Evolutionary conservation across 2,797 vertebrate species (phyloP).

Genomic region (Platyrinchus mystaceus): DNA sequence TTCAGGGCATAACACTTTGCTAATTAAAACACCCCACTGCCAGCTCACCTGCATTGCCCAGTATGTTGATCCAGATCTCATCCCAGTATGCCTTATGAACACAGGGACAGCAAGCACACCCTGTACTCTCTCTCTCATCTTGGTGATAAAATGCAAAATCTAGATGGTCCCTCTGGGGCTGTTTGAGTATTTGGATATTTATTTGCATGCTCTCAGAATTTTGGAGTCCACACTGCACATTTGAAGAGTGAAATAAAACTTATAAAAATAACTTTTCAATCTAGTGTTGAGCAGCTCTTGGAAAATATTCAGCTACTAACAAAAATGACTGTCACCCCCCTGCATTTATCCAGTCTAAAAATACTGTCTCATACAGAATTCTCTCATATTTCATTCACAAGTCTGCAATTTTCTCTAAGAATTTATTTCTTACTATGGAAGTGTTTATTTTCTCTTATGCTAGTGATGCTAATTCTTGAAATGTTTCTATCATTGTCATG

Average conservation of each 20-base stretch:
- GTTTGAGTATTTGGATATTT: background rate
- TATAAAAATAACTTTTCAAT: background rate
- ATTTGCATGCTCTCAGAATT: background rate
- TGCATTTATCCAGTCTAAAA: background rate
- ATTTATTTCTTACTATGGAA: background rate
- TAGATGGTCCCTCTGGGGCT: background rate
- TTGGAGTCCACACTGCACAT: background rate
- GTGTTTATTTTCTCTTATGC: background rate
- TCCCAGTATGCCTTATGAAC: accelerated
- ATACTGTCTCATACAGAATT: background rate
- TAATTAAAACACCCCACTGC: background rate
- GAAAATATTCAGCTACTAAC: background rate
- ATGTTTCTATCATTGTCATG: background rate
- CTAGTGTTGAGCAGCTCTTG: background rate
- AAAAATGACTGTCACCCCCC: background rate
- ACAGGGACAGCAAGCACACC: background rate
- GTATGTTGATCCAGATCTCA: background rate
- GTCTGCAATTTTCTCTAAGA: background rate
- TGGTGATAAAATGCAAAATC: background rate
- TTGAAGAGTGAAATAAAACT: background rate
- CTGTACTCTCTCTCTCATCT: background rate
- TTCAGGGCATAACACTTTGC: background rate
- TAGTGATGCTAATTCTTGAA: background rate
- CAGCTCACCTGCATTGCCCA: background rate
- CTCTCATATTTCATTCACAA: background rate